Percentiles rank a stretch among this genome's conserved stretches.
Evolutionary conservation across 2,113 vertebrate genomes (phyloP).

Genomic region (Oceanodroma tethys): DNA sequence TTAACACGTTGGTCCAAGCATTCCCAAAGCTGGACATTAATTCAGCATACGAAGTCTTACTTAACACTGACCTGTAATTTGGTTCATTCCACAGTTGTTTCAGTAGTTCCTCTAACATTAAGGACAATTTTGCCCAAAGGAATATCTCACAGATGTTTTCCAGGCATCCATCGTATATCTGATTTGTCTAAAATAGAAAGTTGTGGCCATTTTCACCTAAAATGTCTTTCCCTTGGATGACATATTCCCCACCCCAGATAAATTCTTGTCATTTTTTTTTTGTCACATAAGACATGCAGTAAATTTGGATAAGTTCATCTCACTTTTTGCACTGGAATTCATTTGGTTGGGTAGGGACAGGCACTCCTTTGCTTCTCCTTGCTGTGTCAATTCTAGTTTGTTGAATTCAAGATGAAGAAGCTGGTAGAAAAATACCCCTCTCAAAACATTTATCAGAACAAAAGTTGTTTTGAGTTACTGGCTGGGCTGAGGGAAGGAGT

Average conservation of each 20-base stretch:
- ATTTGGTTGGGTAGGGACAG: not conserved
- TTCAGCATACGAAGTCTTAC: not conserved
- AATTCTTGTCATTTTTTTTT: not conserved
- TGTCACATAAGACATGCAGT: not conserved
- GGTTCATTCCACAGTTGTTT: not conserved
- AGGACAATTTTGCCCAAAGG: not conserved
- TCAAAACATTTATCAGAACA: not conserved
- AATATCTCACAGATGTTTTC: not conserved
- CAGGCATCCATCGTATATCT: not conserved
- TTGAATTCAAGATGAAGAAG: not conserved
- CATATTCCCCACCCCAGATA: not conserved
- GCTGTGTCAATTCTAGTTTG: not conserved
- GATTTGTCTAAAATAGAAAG: not conserved
- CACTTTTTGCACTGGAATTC: not conserved
- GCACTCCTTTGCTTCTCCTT: conserved; percentile 44
- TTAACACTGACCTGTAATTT: not conserved
- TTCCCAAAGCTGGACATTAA: not conserved
- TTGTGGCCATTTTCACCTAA: not conserved
- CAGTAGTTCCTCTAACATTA: not conserved
- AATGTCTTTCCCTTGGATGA: not conserved
- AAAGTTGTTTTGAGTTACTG: not conserved
- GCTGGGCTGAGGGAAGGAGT: not conserved
- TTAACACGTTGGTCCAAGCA: fast-evolving
- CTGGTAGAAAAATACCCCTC: not conserved
- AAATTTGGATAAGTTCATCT: not conserved